These are phyloP conservation scores for Nebria salina DNA, from an alignment of 2,888 invertebrate species.

Conservation along the genomic window DNA sequence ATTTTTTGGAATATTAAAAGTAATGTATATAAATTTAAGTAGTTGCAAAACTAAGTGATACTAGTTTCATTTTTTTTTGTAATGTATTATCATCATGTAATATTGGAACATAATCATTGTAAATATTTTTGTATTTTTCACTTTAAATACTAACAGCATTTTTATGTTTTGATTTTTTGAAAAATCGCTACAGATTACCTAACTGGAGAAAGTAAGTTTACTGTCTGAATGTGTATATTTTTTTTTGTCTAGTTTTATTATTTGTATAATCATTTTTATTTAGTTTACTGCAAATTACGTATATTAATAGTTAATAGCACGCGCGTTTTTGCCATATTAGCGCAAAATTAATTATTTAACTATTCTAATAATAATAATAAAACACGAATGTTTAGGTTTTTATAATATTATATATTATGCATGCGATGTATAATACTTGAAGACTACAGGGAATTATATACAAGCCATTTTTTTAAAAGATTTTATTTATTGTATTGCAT, in stretches of 20 bases:
- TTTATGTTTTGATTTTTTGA: slow-evolving; percentile 53
- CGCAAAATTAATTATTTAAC: background rate
- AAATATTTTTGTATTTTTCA: slow-evolving; percentile 49
- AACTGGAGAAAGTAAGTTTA: slow-evolving; percentile 63
- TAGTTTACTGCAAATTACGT: background rate
- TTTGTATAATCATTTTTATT: background rate
- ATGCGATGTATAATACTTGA: background rate
- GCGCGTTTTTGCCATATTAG: background rate
- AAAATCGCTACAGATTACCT: slow-evolving; percentile 57
- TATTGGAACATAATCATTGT: slow-evolving; percentile 47
- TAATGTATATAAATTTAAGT: background rate
- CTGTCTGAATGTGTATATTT: slow-evolving; percentile 21
- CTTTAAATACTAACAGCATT: slow-evolving; percentile 52
- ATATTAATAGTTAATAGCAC: slow-evolving; percentile 1
- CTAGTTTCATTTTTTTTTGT: background rate
- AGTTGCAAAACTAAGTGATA: background rate
- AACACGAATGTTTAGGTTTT: background rate
- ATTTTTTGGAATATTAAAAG: no score
- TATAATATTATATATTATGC: background rate
- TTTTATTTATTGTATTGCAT: no score
- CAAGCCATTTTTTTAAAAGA: background rate
- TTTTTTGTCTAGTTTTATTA: slow-evolving; percentile 18
- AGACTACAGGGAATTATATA: background rate
- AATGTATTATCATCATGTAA: background rate
- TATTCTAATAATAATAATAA: background rate